Evolutionary conservation across 1,140 invertebrate genomes (phyloP).

Genomic region (Babylonia areolata): DNA sequence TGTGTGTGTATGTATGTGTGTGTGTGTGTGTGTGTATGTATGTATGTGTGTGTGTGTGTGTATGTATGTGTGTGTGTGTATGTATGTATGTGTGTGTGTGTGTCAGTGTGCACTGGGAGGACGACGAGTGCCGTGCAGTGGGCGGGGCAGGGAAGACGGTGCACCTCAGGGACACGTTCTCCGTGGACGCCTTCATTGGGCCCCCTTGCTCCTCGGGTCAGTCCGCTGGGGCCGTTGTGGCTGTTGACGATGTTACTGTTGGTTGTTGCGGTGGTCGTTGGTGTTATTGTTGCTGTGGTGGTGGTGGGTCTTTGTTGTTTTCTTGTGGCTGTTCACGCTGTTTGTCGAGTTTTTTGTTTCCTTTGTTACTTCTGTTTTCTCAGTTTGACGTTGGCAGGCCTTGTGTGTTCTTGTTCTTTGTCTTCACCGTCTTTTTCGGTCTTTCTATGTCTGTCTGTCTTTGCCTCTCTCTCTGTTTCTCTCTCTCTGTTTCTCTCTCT

Average conservation of each 20-base stretch:
- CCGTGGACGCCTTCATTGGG: slow-evolving; percentile 59
- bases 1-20: neutral
- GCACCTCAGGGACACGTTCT: slow-evolving; percentile 47
- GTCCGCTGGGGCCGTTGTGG: neutral
- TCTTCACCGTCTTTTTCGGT: too few species aligned
- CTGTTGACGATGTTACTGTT: neutral
- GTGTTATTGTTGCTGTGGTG: too few species aligned
- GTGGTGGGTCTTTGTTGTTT: too few species aligned
- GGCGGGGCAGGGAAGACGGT: slow-evolving; percentile 52
- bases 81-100: neutral
- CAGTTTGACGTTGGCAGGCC: too few species aligned
- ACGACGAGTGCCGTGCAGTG: slow-evolving; percentile 54
- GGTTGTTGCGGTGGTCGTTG: neutral
- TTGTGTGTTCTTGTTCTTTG: too few species aligned
- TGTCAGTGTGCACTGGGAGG: slow-evolving; percentile 58
- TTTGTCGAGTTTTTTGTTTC: too few species aligned
- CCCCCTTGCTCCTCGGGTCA: slow-evolving; percentile 60
- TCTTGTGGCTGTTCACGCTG: too few species aligned
- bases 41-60: slow-evolving; percentile 17
- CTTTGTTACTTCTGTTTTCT: too few species aligned
- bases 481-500: too few species aligned
- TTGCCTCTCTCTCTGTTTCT: too few species aligned
- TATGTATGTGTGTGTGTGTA: neutral
- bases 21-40: neutral
- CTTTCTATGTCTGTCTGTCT: too few species aligned